Percentiles rank a stretch among this genome's conserved stretches.
These are phyloP conservation scores for Linyphia triangularis DNA, from an alignment of 2,888 invertebrate species.

Conservation along the genomic window DNA sequence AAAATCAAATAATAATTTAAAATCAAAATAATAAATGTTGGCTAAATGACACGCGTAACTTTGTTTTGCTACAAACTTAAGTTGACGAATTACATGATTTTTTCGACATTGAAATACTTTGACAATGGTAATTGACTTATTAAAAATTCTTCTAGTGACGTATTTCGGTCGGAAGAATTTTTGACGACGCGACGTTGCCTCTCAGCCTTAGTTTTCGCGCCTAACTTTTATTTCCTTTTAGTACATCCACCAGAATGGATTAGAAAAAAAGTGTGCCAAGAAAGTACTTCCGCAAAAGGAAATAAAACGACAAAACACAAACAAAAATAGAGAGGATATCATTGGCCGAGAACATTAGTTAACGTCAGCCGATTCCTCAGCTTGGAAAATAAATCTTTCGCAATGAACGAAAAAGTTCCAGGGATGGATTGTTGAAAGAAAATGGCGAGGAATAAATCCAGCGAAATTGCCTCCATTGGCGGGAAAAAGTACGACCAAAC, in stretches of 20 bases:
- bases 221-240: not conserved
- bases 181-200: too few species aligned
- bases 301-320: not conserved
- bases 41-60: too few species aligned
- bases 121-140: too few species aligned
- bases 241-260: not conserved
- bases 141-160: too few species aligned
- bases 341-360: slow-evolving; percentile 69
- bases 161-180: too few species aligned
- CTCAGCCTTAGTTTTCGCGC: not conserved
- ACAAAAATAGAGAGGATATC: slow-evolving; percentile 50
- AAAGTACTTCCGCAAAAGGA: not conserved
- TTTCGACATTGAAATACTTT: too few species aligned
- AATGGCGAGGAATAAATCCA: slow-evolving; percentile 69
- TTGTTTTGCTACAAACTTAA: too few species aligned
- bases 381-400: slow-evolving; percentile 62
- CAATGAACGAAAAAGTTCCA: slow-evolving; percentile 19
- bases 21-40: too few species aligned
- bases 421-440: slow-evolving; percentile 62
- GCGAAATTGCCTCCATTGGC: slow-evolving; percentile 68
- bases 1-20: too few species aligned
- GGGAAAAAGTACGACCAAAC: slow-evolving; percentile 59
- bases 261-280: not conserved
- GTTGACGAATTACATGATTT: too few species aligned
- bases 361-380: slow-evolving; percentile 64